These are phyloP conservation scores for Melanotaenia duboulayi DNA, from an alignment of 2,113 vertebrate genomes.

Conservation along the genomic window DNA sequence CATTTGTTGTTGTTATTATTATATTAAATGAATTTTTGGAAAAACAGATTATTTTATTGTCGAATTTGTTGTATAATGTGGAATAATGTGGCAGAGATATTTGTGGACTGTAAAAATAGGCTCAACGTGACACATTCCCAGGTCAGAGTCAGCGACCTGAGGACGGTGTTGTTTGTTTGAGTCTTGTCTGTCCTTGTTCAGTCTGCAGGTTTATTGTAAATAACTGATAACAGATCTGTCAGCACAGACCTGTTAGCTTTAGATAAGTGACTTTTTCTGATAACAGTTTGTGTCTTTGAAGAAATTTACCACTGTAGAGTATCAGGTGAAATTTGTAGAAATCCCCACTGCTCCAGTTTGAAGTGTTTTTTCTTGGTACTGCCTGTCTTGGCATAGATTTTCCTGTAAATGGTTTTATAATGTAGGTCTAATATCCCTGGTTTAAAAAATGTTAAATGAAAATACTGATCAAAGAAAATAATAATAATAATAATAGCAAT, in stretches of 20 bases:
- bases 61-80: background rate
- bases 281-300: constrained; percentile 32
- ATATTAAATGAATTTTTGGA: too few relatives aligned
- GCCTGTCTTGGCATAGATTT: too few relatives aligned
- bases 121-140: background rate
- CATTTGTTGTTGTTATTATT: too few relatives aligned
- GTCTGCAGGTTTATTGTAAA: background rate
- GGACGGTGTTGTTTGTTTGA: background rate
- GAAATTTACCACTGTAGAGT: too few relatives aligned
- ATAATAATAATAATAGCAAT: too few relatives aligned
- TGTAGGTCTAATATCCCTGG: too few relatives aligned
- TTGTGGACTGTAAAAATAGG: background rate
- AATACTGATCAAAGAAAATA: too few relatives aligned
- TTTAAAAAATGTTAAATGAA: too few relatives aligned
- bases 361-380: too few relatives aligned
- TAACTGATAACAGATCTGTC: background rate
- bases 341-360: too few relatives aligned
- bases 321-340: background rate
- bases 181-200: background rate
- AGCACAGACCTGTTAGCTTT: constrained; percentile 23
- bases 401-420: too few relatives aligned
- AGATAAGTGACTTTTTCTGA: constrained; percentile 52
- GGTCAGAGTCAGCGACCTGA: background rate
- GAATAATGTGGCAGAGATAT: background rate
- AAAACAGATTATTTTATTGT: too few relatives aligned